Evolutionary conservation across 2,113 vertebrate genomes (phyloP).

Genomic region (Myotis brandtii): DNA sequence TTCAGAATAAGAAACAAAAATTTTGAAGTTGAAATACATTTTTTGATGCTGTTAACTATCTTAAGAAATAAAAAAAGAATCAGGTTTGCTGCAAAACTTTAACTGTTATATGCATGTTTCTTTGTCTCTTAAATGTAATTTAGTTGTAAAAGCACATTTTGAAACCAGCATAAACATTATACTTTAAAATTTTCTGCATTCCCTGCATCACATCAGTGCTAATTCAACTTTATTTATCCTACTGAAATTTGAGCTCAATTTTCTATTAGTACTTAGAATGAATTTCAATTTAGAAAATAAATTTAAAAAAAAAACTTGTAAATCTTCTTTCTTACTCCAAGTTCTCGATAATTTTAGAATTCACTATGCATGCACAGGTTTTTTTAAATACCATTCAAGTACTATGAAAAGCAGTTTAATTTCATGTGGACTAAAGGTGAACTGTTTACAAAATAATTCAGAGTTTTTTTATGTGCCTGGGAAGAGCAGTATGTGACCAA

Average conservation of each 20-base stretch:
- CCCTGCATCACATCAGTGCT: constrained; percentile 66
- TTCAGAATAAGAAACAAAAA: constrained; percentile 40
- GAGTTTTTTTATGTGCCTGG: not conserved
- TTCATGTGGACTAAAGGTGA: constrained; percentile 59
- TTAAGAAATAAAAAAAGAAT: constrained; percentile 28
- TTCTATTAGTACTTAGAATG: constrained; percentile 80
- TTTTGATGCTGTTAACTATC: not conserved
- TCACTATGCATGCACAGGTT: constrained; percentile 21
- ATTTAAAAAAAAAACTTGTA: constrained; percentile 54
- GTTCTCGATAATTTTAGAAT: constrained; percentile 69
- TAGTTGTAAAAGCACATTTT: constrained; percentile 70
- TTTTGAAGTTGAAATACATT: not conserved
- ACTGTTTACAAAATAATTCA: constrained; percentile 44
- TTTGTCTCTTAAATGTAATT: constrained; percentile 66
- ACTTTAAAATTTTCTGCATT: constrained; percentile 70
- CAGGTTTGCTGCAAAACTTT: constrained; percentile 9
- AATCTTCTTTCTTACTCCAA: constrained; percentile 64
- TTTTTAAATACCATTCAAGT: constrained; percentile 67
- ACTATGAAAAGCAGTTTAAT: constrained; percentile 66
- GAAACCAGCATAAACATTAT: constrained; percentile 68
- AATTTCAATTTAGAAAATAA: constrained; percentile 80
- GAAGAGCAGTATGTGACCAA: constrained; percentile 5
- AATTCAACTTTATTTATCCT: constrained; percentile 75
- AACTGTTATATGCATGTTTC: not conserved
- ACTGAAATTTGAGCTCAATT: constrained; percentile 79